A percentile compares a stretch with the other conserved stretches of the same genome.
These are phyloP conservation scores for Rallus crepitans DNA, from an alignment of 2,797 vertebrate genomes.

Conservation along the genomic window DNA sequence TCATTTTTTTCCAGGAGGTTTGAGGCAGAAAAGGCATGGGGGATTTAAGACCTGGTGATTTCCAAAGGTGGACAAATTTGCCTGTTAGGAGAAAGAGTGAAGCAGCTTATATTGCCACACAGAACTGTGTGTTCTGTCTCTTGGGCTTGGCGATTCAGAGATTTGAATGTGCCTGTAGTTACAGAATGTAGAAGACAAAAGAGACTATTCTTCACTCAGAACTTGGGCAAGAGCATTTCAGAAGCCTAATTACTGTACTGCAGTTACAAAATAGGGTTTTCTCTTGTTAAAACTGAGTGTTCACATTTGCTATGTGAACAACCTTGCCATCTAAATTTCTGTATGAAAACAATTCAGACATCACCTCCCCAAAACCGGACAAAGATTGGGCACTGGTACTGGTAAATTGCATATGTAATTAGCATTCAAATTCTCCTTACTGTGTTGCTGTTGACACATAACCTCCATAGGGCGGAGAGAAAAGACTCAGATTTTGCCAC, in stretches of 20 bases:
- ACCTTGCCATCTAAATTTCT: not conserved
- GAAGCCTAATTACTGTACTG: not conserved
- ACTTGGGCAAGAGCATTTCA: not conserved
- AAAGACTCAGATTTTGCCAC: not conserved
- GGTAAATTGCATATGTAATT: not conserved
- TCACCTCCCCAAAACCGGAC: not conserved
- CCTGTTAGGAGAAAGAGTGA: not conserved
- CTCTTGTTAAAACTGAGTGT: accelerated
- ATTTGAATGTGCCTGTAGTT: not conserved
- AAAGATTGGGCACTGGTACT: not conserved
- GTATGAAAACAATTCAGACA: not conserved
- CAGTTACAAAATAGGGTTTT: not conserved
- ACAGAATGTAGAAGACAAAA: not conserved
- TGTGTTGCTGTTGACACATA: not conserved
- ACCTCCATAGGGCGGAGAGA: not conserved
- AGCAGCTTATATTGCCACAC: not conserved
- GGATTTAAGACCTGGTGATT: not conserved
- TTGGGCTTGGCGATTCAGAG: not conserved
- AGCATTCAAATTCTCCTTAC: not conserved
- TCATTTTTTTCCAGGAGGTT: not conserved
- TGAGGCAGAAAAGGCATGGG: not conserved
- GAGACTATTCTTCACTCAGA: not conserved
- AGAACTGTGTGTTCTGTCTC: not conserved
- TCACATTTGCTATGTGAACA: not conserved
- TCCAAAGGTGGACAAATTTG: not conserved